Evolutionary conservation across 1,140 invertebrate genomes (phyloP).

Genomic region (Dinothrombium tinctorium): DNA sequence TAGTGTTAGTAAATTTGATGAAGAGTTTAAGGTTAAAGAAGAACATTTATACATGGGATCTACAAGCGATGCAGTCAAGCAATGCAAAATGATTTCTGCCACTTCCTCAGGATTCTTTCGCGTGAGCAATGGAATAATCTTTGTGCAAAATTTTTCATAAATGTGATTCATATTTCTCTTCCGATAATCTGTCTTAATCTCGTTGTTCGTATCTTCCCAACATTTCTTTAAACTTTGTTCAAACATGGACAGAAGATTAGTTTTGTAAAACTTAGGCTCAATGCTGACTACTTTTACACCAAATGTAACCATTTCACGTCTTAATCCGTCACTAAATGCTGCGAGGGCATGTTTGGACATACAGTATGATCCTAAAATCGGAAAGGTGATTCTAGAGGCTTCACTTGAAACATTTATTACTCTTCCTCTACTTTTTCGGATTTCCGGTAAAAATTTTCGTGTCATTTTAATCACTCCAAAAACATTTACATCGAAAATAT

Average conservation of each 20-base stretch:
- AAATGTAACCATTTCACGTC: constrained; percentile 29
- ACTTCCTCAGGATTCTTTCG: too few species aligned
- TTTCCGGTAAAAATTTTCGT: constrained; percentile 20
- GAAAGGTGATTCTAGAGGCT: constrained; percentile 17
- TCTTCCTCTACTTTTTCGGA: constrained; percentile 17
- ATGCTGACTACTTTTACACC: constrained; percentile 25
- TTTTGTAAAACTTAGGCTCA: constrained; percentile 25
- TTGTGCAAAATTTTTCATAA: too few species aligned
- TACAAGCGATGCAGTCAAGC: too few species aligned
- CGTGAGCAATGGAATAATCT: too few species aligned
- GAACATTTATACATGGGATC: too few species aligned
- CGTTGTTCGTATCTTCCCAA: neutral
- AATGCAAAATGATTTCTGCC: too few species aligned
- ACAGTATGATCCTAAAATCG: constrained; percentile 23
- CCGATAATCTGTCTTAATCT: neutral
- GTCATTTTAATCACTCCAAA: constrained; percentile 22
- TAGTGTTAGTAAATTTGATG: too few species aligned
- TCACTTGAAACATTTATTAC: constrained; percentile 28
- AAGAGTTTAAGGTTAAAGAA: too few species aligned
- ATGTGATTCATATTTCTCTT: too few species aligned
- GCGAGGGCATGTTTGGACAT: constrained; percentile 28
- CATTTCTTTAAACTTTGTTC: neutral
- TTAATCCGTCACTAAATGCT: constrained; percentile 26
- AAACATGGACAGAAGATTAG: constrained; percentile 8
- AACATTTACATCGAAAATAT: constrained; percentile 20